Percentiles rank a stretch among this genome's conserved stretches.
These are phyloP conservation scores for Baccha elongata DNA, from an alignment of 2,888 invertebrate genomes.

Conservation along the genomic window DNA sequence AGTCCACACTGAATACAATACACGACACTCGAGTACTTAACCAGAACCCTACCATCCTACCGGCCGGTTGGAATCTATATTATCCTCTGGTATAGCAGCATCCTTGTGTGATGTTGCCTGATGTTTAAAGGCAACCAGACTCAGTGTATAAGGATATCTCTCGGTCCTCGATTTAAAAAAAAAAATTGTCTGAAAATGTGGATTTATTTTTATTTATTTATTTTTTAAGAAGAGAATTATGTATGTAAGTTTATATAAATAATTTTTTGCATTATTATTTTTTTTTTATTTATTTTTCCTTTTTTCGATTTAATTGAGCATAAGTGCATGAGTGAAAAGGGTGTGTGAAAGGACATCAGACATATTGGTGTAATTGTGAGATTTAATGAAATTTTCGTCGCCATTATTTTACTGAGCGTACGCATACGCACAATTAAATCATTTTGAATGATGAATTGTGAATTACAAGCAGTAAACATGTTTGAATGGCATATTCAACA, in stretches of 20 bases:
- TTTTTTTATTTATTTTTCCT: slow-evolving; percentile 13
- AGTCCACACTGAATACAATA: slow-evolving; percentile 62
- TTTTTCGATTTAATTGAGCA: slow-evolving; percentile 63
- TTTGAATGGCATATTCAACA: slow-evolving; percentile 35
- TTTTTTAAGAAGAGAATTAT: slow-evolving; percentile 23
- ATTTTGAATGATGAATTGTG: slow-evolving; percentile 63
- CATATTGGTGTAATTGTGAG: slow-evolving; percentile 56
- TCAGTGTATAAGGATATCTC: neutral
- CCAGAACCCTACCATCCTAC: slow-evolving; percentile 29
- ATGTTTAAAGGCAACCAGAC: slow-evolving; percentile 16
- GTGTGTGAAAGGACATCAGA: slow-evolving; percentile 11
- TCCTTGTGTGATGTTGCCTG: neutral
- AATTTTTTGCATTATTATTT: slow-evolving; percentile 3
- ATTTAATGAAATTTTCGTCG: slow-evolving; percentile 65
- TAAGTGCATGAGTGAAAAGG: slow-evolving; percentile 18
- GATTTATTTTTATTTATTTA: slow-evolving; percentile 6
- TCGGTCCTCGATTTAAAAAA: neutral
- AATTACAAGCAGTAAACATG: slow-evolving; percentile 40
- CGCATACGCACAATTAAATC: slow-evolving; percentile 60
- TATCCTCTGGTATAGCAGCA: slow-evolving; percentile 7
- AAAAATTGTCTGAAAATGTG: neutral
- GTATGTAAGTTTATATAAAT: slow-evolving; percentile 49
- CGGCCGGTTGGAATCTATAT: neutral
- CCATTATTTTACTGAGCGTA: slow-evolving; percentile 24
- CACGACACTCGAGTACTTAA: slow-evolving; percentile 56